These are phyloP conservation scores for Python bivittatus DNA, from an alignment of 2,113 vertebrate genomes.

Conservation along the genomic window DNA sequence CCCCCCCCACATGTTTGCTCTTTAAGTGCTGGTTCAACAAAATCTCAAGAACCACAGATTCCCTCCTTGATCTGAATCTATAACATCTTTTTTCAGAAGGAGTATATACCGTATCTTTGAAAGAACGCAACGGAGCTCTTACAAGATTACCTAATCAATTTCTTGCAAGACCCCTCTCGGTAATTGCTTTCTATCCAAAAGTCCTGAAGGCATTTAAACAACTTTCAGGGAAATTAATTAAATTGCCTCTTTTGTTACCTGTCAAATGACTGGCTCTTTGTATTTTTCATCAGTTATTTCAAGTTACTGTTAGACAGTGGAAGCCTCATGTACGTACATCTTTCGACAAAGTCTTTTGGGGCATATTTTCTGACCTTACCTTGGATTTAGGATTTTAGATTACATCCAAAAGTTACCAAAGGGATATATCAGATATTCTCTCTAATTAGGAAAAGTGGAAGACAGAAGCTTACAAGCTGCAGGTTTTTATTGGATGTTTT, in stretches of 20 bases:
- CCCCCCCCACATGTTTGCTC: not conserved
- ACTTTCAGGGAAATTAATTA: slow-evolving; percentile 47
- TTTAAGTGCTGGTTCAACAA: not conserved
- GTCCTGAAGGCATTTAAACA: slow-evolving; percentile 32
- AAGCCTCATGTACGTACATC: slow-evolving; percentile 12
- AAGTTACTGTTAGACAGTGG: slow-evolving; percentile 48
- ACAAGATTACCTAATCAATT: slow-evolving; percentile 26
- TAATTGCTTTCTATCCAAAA: slow-evolving; percentile 36
- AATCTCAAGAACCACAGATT: not conserved
- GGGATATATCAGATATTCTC: not conserved
- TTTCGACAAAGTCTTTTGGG: slow-evolving; percentile 21
- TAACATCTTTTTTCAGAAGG: slow-evolving; percentile 46
- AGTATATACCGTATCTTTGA: slow-evolving; percentile 39
- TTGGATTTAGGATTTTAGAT: slow-evolving; percentile 36
- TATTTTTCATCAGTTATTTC: slow-evolving; percentile 41
- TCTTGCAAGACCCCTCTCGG: slow-evolving; percentile 27
- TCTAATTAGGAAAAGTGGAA: not conserved
- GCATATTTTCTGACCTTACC: slow-evolving; percentile 1
- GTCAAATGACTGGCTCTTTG: slow-evolving; percentile 31
- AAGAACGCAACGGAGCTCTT: slow-evolving; percentile 46
- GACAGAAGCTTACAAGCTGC: not conserved
- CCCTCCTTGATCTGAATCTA: slow-evolving; percentile 1
- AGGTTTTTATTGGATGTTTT: not conserved
- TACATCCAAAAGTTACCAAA: slow-evolving; percentile 26
- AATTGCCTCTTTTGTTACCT: slow-evolving; percentile 54